These are phyloP conservation scores for Eupristina koningsbergeri DNA, from an alignment of 1,140 invertebrate genomes.

Conservation along the genomic window DNA sequence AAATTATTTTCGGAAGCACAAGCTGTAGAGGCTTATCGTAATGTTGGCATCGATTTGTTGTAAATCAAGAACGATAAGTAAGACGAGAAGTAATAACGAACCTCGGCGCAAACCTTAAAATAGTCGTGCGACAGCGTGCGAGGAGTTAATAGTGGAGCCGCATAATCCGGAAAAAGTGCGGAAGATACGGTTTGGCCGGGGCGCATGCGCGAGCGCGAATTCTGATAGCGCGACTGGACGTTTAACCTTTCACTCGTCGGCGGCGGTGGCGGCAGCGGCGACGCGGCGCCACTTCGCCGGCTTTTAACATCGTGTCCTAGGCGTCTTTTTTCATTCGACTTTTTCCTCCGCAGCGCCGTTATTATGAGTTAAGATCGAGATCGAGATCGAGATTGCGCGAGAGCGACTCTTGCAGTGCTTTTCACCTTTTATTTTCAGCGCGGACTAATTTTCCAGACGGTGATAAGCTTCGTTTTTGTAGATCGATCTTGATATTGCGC, in stretches of 20 bases:
- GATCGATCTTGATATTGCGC: slow-evolving; percentile 18
- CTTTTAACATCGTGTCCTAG: neutral
- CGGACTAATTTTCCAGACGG: slow-evolving; percentile 8
- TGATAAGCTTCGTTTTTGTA: slow-evolving; percentile 22
- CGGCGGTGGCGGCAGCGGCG: slow-evolving; percentile 6
- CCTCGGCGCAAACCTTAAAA: too few relatives aligned
- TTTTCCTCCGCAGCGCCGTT: neutral
- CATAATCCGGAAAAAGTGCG: neutral
- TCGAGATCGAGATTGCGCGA: slow-evolving; percentile 11
- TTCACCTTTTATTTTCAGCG: neutral
- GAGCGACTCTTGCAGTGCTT: neutral
- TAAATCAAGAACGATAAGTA: too few relatives aligned
- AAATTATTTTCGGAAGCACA: neutral
- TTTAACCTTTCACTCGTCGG: slow-evolving; percentile 1
- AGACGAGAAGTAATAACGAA: neutral
- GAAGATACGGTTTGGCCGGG: neutral
- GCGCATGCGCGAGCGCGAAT: neutral
- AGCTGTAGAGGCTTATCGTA: neutral
- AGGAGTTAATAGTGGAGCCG: neutral
- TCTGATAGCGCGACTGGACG: neutral
- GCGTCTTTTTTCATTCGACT: neutral
- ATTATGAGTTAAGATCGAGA: slow-evolving; percentile 16
- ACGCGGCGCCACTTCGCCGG: neutral
- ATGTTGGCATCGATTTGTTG: neutral
- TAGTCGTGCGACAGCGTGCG: too few relatives aligned